phyloP scores from a whole-genome alignment of 1,140 invertebrate genomes.

The Helicorthomorpha holstii region DNA sequence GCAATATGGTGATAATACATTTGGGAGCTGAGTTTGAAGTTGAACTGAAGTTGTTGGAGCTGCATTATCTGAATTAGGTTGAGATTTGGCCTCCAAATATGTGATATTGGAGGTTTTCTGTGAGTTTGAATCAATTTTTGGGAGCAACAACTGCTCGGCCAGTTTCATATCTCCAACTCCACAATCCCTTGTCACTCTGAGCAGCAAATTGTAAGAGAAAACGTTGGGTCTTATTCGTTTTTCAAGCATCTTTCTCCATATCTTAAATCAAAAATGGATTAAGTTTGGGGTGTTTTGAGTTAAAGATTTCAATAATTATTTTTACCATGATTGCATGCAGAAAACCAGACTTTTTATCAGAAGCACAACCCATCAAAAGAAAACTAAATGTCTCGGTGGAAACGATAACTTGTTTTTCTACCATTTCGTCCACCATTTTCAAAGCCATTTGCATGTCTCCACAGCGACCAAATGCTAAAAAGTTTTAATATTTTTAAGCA shows the following conservation, averaged over 20 bases:
- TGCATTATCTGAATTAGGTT: too few relatives aligned
- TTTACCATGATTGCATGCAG: slow-evolving; percentile 47
- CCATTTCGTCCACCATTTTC: slow-evolving; percentile 65
- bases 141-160: slow-evolving; percentile 29
- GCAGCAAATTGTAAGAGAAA: slow-evolving; percentile 60
- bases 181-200: slow-evolving; percentile 60
- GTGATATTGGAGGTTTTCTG: too few relatives aligned
- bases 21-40: background rate
- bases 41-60: too few relatives aligned
- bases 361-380: slow-evolving; percentile 62
- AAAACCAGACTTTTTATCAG: slow-evolving; percentile 58
- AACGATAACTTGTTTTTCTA: slow-evolving; percentile 37
- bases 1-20: slow-evolving; percentile 5
- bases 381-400: slow-evolving; percentile 53
- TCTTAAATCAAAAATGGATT: slow-evolving; percentile 19
- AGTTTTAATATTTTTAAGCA: background rate
- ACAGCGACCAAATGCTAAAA: slow-evolving; percentile 56
- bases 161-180: slow-evolving; percentile 45
- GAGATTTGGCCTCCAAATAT: too few relatives aligned
- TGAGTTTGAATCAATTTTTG: too few relatives aligned
- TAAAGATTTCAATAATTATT: too few relatives aligned
- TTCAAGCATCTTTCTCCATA: slow-evolving; percentile 65
- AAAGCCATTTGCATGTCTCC: slow-evolving; percentile 58
- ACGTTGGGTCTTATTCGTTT: slow-evolving; percentile 44
- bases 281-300: too few relatives aligned